Percentiles rank a stretch among this genome's conserved stretches.
These are phyloP conservation scores for Lethenteron camtschaticum DNA, from an alignment of 2,113 vertebrate species.

Conservation along the genomic window DNA sequence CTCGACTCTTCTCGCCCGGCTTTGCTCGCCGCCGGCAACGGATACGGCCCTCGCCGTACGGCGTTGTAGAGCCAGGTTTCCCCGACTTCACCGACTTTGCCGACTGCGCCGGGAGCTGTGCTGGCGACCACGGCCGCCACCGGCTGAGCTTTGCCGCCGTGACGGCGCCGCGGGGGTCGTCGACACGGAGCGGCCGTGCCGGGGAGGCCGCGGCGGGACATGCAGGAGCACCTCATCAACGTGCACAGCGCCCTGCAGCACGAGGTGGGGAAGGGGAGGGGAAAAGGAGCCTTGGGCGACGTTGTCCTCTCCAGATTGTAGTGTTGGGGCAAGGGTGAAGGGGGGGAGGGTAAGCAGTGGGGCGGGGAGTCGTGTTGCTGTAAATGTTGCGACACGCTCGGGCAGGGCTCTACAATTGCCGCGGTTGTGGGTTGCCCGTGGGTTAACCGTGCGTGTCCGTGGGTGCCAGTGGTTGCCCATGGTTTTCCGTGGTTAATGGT, in stretches of 20 bases:
- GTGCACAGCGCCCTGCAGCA: conserved; percentile 38
- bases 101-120: conserved; percentile 22
- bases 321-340: no score
- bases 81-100: no score
- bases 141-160: conserved; percentile 24
- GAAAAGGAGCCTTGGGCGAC: background rate
- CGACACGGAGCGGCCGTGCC: conserved; percentile 33
- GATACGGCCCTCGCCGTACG: no score
- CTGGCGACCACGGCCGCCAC: conserved; percentile 24
- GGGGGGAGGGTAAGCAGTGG: no score
- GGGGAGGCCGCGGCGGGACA: conserved; percentile 22
- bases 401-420: background rate
- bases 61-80: no score
- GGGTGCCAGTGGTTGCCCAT: no score
- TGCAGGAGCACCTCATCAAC: conserved; percentile 35
- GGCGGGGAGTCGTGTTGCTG: background rate
- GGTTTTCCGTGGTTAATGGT: no score
- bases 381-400: background rate
- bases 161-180: conserved; percentile 31
- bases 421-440: background rate
- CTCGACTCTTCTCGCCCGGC: no score
- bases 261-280: conserved; percentile 25
- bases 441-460: background rate
- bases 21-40: no score
- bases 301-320: background rate